Conservation (phyloP, 2,797 vertebrate genomes). For the Bradypodion pumilum region DNA sequence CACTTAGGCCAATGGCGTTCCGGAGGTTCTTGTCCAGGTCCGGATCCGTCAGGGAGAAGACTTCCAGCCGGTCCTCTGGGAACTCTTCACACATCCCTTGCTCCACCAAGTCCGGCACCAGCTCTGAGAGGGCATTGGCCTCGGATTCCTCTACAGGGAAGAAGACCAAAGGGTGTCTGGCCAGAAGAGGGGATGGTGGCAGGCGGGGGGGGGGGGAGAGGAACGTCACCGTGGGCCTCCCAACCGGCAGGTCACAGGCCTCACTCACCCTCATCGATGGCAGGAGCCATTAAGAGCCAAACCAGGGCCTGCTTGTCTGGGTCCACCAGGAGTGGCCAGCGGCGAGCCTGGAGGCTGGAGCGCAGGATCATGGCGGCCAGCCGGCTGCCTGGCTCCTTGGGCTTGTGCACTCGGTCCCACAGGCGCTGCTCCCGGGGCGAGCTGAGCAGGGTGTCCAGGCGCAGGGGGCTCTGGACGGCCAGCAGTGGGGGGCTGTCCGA, state of each 20-base stretch:
- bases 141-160: neutral
- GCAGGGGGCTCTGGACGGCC: slow-evolving; percentile 63
- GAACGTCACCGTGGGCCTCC: no score
- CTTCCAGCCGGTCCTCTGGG: slow-evolving; percentile 20
- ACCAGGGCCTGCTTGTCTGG: slow-evolving; percentile 68
- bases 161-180: neutral
- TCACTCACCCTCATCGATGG: neutral
- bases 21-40: slow-evolving; percentile 75
- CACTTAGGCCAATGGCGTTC: slow-evolving; percentile 77
- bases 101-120: neutral
- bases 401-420: slow-evolving; percentile 65
- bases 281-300: slow-evolving; percentile 47
- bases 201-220: no score
- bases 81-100: neutral
- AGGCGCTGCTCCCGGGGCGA: slow-evolving; percentile 59
- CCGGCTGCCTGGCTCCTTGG: slow-evolving; percentile 56
- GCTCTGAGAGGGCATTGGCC: neutral
- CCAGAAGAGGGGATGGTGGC: fast-evolving
- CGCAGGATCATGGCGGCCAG: slow-evolving; percentile 75
- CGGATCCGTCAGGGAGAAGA: slow-evolving; percentile 76
- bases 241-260: neutral
- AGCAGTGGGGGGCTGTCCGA: slow-evolving; percentile 45
- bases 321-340: slow-evolving; percentile 80
- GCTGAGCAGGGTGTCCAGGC: slow-evolving; percentile 65
- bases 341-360: slow-evolving; percentile 60